Evolutionary conservation across 2,797 vertebrate genomes (phyloP).

Genomic region (Manis javanica): DNA sequence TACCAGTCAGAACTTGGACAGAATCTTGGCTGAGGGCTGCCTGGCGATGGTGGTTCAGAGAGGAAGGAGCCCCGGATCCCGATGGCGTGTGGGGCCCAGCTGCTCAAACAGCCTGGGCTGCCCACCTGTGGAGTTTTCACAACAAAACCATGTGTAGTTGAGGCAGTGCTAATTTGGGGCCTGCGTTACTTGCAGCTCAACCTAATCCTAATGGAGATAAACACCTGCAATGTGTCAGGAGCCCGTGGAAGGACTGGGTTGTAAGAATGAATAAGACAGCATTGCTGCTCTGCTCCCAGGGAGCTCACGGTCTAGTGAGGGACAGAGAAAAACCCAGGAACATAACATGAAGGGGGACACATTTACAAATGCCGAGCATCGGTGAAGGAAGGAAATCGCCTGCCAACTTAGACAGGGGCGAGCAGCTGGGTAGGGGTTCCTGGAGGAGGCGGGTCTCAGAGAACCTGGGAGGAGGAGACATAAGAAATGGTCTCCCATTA

Average conservation of each 20-base stretch:
- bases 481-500: background rate
- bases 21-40: fast-evolving
- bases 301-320: fast-evolving
- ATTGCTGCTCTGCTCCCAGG: background rate
- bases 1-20: fast-evolving
- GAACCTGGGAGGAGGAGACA: fast-evolving
- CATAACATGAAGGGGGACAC: fast-evolving
- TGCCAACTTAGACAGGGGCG: fast-evolving
- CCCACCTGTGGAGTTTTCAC: fast-evolving
- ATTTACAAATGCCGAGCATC: fast-evolving
- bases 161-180: background rate
- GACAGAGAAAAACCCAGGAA: no score
- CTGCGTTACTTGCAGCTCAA: no score
- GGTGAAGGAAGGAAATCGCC: fast-evolving
- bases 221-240: fast-evolving
- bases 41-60: fast-evolving
- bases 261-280: background rate
- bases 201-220: background rate
- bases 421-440: fast-evolving
- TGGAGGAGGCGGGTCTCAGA: background rate
- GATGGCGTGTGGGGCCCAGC: fast-evolving
- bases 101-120: fast-evolving
- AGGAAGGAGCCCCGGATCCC: background rate
- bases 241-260: fast-evolving
- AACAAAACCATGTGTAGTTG: fast-evolving